Evolutionary conservation across 1,140 invertebrate genomes (phyloP).

Genomic region (Drosophila azteca): DNA sequence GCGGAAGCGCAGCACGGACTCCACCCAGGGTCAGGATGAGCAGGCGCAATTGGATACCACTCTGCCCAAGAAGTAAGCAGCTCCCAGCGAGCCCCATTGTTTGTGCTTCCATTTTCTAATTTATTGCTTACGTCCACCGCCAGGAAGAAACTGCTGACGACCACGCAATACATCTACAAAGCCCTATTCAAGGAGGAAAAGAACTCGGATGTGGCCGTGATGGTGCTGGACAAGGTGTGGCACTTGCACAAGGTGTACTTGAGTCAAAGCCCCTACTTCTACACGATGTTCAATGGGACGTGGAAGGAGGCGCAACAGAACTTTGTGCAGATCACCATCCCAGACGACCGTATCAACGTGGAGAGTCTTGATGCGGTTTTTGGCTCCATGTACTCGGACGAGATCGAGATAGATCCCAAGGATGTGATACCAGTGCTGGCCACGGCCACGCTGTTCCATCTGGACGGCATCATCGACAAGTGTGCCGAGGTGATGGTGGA

Average conservation of each 20-base stretch:
- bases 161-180: slow-evolving; percentile 91
- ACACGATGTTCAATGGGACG: slow-evolving; percentile 92
- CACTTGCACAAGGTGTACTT: slow-evolving; percentile 92
- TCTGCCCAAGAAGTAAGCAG: slow-evolving; percentile 74
- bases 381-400: slow-evolving; percentile 92
- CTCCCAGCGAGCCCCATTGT: no score
- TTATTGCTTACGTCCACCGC: slow-evolving; percentile 26
- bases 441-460: slow-evolving; percentile 90
- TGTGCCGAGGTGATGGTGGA: slow-evolving; percentile 91
- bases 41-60: slow-evolving; percentile 38
- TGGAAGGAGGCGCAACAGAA: slow-evolving; percentile 90
- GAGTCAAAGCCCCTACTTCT: slow-evolving; percentile 92
- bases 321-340: slow-evolving; percentile 88
- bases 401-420: slow-evolving; percentile 89
- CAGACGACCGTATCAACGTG: slow-evolving; percentile 89
- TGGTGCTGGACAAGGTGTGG: slow-evolving; percentile 90
- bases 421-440: slow-evolving; percentile 90
- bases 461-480: slow-evolving; percentile 91
- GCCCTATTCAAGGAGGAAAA: slow-evolving; percentile 91
- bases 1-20: slow-evolving; percentile 72
- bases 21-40: slow-evolving; percentile 43
- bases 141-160: slow-evolving; percentile 89
- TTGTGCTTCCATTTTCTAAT: not conserved
- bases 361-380: slow-evolving; percentile 89
- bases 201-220: slow-evolving; percentile 90